Conservation (phyloP, 2,888 invertebrate species). For the Harpagoxenus sublaevis region DNA sequence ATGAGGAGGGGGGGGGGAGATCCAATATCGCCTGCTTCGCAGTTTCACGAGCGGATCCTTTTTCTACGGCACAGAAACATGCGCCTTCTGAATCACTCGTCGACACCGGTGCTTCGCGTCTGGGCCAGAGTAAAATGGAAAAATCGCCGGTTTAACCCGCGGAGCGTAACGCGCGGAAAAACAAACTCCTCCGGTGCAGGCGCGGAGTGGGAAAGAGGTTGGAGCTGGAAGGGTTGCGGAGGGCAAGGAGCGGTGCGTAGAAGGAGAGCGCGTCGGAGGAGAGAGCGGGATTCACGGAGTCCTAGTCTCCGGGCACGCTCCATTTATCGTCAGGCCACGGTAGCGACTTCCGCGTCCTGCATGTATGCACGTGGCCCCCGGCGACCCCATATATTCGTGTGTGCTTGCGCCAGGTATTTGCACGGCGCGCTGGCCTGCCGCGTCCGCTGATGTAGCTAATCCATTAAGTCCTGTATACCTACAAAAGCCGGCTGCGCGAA, state of each 20-base stretch:
- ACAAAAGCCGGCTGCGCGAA: slow-evolving; percentile 58
- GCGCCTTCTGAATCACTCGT: background rate
- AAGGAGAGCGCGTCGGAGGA: background rate
- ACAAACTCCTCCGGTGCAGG: background rate
- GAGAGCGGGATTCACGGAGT: slow-evolving; percentile 45
- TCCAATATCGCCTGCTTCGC: background rate
- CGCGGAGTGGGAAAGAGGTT: background rate
- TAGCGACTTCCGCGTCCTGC: slow-evolving; percentile 34
- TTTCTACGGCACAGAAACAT: background rate
- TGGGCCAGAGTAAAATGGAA: slow-evolving; percentile 29
- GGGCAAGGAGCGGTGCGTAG: slow-evolving; percentile 23
- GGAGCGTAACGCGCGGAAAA: slow-evolving; percentile 28
- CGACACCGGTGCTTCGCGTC: slow-evolving; percentile 2
- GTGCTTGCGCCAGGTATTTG: slow-evolving; percentile 30
- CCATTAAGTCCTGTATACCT: slow-evolving; percentile 70
- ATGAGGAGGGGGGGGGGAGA: too few species aligned
- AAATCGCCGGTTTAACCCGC: slow-evolving; percentile 37
- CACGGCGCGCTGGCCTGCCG: slow-evolving; percentile 38
- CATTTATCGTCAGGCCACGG: slow-evolving; percentile 65
- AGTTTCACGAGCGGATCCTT: background rate
- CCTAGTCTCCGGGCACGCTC: slow-evolving; percentile 59
- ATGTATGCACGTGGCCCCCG: slow-evolving; percentile 11
- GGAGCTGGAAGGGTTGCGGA: background rate
- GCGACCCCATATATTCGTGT: slow-evolving; percentile 24
- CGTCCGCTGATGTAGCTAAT: slow-evolving; percentile 71